A percentile compares a stretch with the other conserved stretches of the same genome.
phyloP scores from a whole-genome alignment of 1,140 invertebrate genomes.

The Drosophila virilis region DNA sequence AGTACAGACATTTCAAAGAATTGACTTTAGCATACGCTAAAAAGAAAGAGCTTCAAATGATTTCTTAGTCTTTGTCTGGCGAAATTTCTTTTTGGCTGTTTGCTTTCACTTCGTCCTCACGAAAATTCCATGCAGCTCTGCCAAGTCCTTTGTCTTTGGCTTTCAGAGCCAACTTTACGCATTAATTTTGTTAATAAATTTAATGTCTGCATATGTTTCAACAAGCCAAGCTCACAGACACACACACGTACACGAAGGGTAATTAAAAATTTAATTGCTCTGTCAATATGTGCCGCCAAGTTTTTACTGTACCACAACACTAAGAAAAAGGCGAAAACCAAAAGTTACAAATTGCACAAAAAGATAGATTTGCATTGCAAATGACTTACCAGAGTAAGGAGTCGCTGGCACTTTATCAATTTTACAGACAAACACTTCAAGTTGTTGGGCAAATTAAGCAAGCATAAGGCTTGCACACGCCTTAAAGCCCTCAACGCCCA shows the following conservation, averaged over 20 bases:
- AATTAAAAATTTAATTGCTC: slow-evolving; percentile 80
- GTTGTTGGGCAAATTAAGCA: background rate
- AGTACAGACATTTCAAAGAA: background rate
- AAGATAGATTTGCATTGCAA: slow-evolving; percentile 67
- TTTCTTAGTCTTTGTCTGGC: slow-evolving; percentile 63
- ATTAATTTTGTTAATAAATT: slow-evolving; percentile 82
- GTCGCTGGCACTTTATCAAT: slow-evolving; percentile 25
- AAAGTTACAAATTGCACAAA: slow-evolving; percentile 31
- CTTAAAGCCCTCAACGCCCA: background rate
- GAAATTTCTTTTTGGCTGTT: slow-evolving; percentile 47
- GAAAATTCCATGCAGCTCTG: slow-evolving; percentile 60
- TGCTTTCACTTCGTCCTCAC: slow-evolving; percentile 53
- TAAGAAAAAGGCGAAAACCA: background rate
- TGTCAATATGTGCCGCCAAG: slow-evolving; percentile 60
- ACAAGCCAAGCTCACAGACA: slow-evolving; percentile 9
- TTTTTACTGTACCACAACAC: slow-evolving; percentile 27
- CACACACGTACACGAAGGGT: slow-evolving; percentile 42
- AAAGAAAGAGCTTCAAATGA: slow-evolving; percentile 47
- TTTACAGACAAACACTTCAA: slow-evolving; percentile 5
- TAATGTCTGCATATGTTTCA: slow-evolving; percentile 59
- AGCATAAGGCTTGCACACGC: too few relatives aligned
- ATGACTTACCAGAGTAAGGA: slow-evolving; percentile 24
- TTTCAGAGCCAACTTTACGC: slow-evolving; percentile 63
- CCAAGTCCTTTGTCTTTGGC: slow-evolving; percentile 15
- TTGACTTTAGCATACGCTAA: slow-evolving; percentile 23